These are phyloP conservation scores for Porphyrio hochstetteri DNA, from an alignment of 2,113 vertebrate genomes.

Conservation along the genomic window DNA sequence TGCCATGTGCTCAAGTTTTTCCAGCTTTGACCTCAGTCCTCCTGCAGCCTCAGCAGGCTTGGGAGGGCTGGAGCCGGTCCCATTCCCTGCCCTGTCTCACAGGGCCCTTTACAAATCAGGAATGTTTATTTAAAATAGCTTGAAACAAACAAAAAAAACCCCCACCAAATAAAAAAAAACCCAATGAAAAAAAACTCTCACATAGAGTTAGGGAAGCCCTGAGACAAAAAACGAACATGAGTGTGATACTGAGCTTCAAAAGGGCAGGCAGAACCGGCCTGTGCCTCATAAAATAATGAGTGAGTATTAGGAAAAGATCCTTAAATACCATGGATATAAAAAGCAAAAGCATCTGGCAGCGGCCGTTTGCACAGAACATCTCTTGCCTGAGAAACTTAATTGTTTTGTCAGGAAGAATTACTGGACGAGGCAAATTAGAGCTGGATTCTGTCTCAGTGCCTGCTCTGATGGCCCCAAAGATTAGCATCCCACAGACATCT, in stretches of 20 bases:
- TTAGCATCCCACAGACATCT: slow-evolving; percentile 30
- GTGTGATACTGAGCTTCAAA: slow-evolving; percentile 7
- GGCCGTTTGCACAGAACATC: background rate
- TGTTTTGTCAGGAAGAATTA: slow-evolving; percentile 58
- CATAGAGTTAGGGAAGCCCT: slow-evolving; percentile 36
- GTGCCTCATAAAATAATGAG: slow-evolving; percentile 51
- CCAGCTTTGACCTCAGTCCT: slow-evolving; percentile 45
- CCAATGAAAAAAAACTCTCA: background rate
- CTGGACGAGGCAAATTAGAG: slow-evolving; percentile 50
- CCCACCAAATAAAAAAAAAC: too few relatives aligned
- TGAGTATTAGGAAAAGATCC: slow-evolving; percentile 34
- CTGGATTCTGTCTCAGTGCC: background rate
- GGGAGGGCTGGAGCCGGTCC: slow-evolving; percentile 9
- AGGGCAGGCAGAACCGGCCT: slow-evolving; percentile 1
- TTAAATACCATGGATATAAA: slow-evolving; percentile 57
- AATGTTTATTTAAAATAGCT: slow-evolving; percentile 12
- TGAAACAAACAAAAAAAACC: background rate
- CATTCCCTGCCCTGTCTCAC: background rate
- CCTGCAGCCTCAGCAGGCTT: background rate
- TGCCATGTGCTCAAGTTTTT: background rate
- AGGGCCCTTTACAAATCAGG: slow-evolving; percentile 6
- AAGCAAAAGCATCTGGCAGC: slow-evolving; percentile 45
- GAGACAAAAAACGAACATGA: slow-evolving; percentile 21
- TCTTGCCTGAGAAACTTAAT: slow-evolving; percentile 62
- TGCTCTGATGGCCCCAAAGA: slow-evolving; percentile 23